phyloP scores from a whole-genome alignment of 2,113 vertebrate species.

The Chrysochloris asiatica region DNA sequence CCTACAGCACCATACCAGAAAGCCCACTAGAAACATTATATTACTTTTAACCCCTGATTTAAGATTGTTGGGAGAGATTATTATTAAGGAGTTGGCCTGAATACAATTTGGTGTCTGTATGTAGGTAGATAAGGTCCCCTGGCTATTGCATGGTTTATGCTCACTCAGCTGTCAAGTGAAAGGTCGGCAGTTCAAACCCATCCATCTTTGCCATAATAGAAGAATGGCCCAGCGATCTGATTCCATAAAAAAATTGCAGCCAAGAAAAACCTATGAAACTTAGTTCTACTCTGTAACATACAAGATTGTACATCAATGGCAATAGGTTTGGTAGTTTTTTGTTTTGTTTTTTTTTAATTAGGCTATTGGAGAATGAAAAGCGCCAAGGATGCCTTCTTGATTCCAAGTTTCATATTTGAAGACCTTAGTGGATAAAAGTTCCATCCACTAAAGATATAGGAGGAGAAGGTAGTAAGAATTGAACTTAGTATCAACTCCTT shows the following conservation, averaged over 20 bases:
- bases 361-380: slow-evolving; percentile 29
- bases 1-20: too few species aligned
- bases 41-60: too few species aligned
- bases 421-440: slow-evolving; percentile 1
- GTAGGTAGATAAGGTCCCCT: not conserved
- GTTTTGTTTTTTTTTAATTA: not conserved
- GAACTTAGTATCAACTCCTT: too few species aligned
- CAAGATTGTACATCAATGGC: too few species aligned
- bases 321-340: not conserved
- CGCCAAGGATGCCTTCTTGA: slow-evolving; percentile 1
- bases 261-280: not conserved
- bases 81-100: too few species aligned
- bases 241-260: not conserved
- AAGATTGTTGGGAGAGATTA: too few species aligned
- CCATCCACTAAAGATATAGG: not conserved
- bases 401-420: slow-evolving; percentile 20
- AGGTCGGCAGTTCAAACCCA: too few species aligned
- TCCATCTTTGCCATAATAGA: not conserved
- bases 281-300: not conserved
- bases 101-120: slow-evolving; percentile 15
- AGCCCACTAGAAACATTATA: not conserved
- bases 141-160: not conserved
- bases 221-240: not conserved
- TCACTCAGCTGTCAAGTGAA: not conserved
- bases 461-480: not conserved